Conservation (phyloP, 2,797 vertebrate species). For the Gymnothorax javanicus region DNA sequence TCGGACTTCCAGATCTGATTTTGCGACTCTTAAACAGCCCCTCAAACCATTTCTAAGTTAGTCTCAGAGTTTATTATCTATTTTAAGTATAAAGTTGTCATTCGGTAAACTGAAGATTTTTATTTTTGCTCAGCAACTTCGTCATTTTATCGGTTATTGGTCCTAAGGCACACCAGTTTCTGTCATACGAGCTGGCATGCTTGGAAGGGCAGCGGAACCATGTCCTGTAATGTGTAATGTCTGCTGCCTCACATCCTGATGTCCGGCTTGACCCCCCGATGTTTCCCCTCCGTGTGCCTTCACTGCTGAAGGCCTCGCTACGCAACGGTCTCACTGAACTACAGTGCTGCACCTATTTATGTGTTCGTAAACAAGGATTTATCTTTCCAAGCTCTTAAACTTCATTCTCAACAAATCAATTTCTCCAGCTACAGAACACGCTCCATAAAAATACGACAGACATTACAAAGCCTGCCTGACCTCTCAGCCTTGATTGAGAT, state of each 20-base stretch:
- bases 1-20: too few species aligned
- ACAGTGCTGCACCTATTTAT: background rate
- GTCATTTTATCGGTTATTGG: too few species aligned
- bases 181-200: background rate
- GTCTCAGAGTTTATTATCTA: too few species aligned
- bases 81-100: too few species aligned
- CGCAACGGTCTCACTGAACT: background rate
- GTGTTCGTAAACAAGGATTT: conserved; percentile 2
- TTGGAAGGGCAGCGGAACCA: background rate
- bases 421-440: too few species aligned
- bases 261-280: background rate
- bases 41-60: too few species aligned
- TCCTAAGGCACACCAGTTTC: background rate
- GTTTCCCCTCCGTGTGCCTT: background rate
- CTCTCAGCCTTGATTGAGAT: background rate
- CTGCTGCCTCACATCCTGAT: background rate
- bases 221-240: background rate
- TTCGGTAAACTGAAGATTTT: too few species aligned
- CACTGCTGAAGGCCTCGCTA: conserved; percentile 3
- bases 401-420: background rate
- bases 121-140: too few species aligned
- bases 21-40: too few species aligned
- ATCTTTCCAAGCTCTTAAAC: background rate
- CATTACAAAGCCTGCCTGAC: background rate
- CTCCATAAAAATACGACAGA: too few species aligned